phyloP scores from a whole-genome alignment of 2,888 invertebrate genomes.

The Bombyx huttoni region DNA sequence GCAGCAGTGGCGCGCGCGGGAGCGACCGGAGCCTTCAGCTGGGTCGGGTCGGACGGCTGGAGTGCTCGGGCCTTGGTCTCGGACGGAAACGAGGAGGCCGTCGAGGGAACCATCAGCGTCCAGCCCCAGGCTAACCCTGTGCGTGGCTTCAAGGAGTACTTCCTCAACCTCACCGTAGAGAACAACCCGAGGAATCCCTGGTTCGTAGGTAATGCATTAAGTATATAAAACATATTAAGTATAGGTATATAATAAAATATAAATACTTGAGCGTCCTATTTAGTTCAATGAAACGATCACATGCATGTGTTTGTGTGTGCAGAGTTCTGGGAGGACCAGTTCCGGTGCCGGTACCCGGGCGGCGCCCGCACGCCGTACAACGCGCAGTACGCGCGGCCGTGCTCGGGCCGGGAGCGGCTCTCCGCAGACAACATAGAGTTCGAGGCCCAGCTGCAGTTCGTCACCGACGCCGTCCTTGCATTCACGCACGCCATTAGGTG shows the following conservation, averaged over 20 bases:
- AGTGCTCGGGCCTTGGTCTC: conserved; percentile 89
- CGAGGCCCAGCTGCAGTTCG: conserved; percentile 95
- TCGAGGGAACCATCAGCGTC: conserved; percentile 85
- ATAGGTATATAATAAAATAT: too few species aligned
- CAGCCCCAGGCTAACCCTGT: conserved; percentile 94
- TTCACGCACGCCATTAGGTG: conserved; percentile 90
- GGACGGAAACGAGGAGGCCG: conserved; percentile 88
- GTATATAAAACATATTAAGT: too few species aligned
- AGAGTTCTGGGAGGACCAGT: conserved; percentile 97
- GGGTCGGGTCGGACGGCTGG: conserved; percentile 98
- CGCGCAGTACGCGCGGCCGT: conserved; percentile 75
- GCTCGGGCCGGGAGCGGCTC: conserved; percentile 85
- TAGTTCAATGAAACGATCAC: background rate
- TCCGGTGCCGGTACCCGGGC: conserved; percentile 87
- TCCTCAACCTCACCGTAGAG: conserved; percentile 86
- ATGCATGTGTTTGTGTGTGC: conserved; percentile 8
- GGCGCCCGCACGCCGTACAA: conserved; percentile 88
- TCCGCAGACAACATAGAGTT: conserved; percentile 83
- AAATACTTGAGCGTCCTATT: too few species aligned
- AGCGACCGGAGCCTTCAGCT: conserved; percentile 89
- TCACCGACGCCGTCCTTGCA: conserved; percentile 94
- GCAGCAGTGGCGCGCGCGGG: conserved; percentile 87
- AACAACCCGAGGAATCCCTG: conserved; percentile 94
- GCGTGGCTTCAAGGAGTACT: conserved; percentile 88
- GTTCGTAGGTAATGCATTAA: conserved; percentile 83